Evolutionary conservation across 2,888 invertebrate species (phyloP), one percentile per base, ranked within the genome.

Genomic region (Noctua fimbriata): DNA sequence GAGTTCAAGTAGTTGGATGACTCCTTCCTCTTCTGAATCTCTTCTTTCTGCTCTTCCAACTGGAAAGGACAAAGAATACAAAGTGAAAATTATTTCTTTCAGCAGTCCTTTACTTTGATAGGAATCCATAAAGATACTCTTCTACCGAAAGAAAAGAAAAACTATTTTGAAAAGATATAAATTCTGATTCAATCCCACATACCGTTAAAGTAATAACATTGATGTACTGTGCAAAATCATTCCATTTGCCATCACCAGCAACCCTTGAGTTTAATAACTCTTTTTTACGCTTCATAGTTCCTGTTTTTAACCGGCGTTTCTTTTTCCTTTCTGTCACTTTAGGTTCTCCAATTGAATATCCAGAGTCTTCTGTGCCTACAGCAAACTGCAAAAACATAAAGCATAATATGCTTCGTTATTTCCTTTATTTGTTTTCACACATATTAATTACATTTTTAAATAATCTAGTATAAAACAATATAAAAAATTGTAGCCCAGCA

Each of bases 1-100:
- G 96, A 93, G 85, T 96, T 96, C 83, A 92, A 78, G 74, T 95
- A 97, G 89, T 97, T 96, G 0, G 93, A 92, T 0, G 95, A 94
- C 12, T 92, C 86, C 78, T 95, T 92, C 2, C 96, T 92, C 47
- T 95, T 93, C 28, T 77, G 89, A 79, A 96, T 93, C 82, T 96
- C 96, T n/a, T 93, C 94, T 74, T 93, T 86, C 82, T 96, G 96
- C 67, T 96, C 94, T 78, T 95, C 94, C 7, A 93, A 74, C 96
- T 96, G 87, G 6, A 65, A 72, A 47, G 44, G 4, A 44, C 4
- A 55, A 55, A 18, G 2, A 74, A 16, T 16, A 52, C 5, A 16
- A 60, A 60, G 2, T 32, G 24, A 58, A 60, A 60, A 28, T 12
- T 55, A 55, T 55, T 52, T 52, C 9, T 55, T 55, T 60, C 16